Percentiles rank a stretch among this genome's conserved stretches.
Conservation (phyloP, 2,888 invertebrate species). For the Vanessa cardui region DNA sequence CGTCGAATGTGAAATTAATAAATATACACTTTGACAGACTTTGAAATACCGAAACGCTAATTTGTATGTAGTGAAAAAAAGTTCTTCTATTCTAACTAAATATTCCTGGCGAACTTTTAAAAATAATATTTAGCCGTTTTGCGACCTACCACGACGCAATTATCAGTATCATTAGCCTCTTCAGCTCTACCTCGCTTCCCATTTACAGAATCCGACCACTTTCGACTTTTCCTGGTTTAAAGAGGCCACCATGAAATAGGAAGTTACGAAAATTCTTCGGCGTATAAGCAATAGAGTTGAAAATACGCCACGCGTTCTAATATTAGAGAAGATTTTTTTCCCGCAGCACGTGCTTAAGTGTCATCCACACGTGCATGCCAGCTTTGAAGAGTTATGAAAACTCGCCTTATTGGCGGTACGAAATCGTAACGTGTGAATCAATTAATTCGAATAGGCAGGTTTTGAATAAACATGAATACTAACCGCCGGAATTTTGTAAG, state of each 20-base stretch:
- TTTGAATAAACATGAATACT: slow-evolving; percentile 17
- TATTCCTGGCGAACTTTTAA: not conserved
- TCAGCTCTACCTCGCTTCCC: slow-evolving; percentile 16
- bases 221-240: slow-evolving; percentile 35
- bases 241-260: slow-evolving; percentile 38
- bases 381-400: slow-evolving; percentile 33
- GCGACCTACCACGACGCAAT: slow-evolving; percentile 31
- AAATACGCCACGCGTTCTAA: slow-evolving; percentile 28
- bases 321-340: slow-evolving; percentile 35
- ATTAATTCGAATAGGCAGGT: slow-evolving; percentile 27
- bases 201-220: slow-evolving; percentile 24
- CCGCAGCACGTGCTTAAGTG: slow-evolving; percentile 45
- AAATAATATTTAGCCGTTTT: slow-evolving; percentile 13
- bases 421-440: slow-evolving; percentile 24
- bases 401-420: slow-evolving; percentile 21
- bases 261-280: slow-evolving; percentile 23
- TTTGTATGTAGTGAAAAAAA: no score
- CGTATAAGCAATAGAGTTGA: slow-evolving; percentile 25
- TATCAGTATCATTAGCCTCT: slow-evolving; percentile 30
- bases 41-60: not conserved
- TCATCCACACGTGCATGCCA: slow-evolving; percentile 42
- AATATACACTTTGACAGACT: no score
- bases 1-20: no score
- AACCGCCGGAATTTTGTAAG: slow-evolving; percentile 9
- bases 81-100: not conserved